These are phyloP conservation scores for Drosophila prolongata DNA, from an alignment of 2,888 invertebrate genomes.

Conservation along the genomic window DNA sequence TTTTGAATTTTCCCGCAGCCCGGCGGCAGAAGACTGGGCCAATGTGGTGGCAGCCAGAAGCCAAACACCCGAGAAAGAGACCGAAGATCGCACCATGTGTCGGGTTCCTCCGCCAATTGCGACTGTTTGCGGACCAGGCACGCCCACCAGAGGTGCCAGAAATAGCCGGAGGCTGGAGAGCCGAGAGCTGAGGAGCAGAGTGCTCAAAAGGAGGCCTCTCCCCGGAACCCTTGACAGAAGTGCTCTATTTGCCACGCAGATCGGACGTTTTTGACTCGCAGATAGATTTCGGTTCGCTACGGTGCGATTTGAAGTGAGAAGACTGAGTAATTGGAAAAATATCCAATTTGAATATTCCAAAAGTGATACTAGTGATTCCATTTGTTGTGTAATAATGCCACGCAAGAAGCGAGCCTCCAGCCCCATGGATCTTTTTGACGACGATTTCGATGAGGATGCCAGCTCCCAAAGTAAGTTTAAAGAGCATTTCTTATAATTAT, in stretches of 20 bases:
- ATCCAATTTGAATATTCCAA: neutral
- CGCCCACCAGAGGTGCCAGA: slow-evolving; percentile 82
- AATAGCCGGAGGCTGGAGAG: slow-evolving; percentile 75
- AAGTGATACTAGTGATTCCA: slow-evolving; percentile 16
- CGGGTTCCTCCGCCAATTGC: slow-evolving; percentile 68
- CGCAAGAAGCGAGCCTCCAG: slow-evolving; percentile 81
- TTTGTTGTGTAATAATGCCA: slow-evolving; percentile 56
- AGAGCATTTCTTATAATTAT: neutral
- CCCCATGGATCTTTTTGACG: slow-evolving; percentile 82
- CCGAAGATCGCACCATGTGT: slow-evolving; percentile 74
- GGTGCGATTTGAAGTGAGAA: neutral
- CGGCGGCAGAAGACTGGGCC: slow-evolving; percentile 58
- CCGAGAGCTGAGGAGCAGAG: slow-evolving; percentile 21
- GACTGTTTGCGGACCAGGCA: slow-evolving; percentile 44
- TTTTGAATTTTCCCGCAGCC: slow-evolving; percentile 36
- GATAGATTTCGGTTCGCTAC: slow-evolving; percentile 1
- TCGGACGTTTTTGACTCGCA: slow-evolving; percentile 86
- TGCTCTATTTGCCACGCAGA: slow-evolving; percentile 46
- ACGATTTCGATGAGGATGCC: slow-evolving; percentile 84
- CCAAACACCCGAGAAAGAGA: slow-evolving; percentile 44
- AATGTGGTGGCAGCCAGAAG: slow-evolving; percentile 56
- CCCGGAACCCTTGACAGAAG: slow-evolving; percentile 46
- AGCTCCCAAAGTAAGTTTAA: slow-evolving; percentile 82
- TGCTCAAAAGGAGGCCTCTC: slow-evolving; percentile 70
- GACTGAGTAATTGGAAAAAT: neutral